Percentiles rank a stretch among this genome's conserved stretches.
Conservation (phyloP, 2,113 vertebrate species). For the Sylvia atricapilla region DNA sequence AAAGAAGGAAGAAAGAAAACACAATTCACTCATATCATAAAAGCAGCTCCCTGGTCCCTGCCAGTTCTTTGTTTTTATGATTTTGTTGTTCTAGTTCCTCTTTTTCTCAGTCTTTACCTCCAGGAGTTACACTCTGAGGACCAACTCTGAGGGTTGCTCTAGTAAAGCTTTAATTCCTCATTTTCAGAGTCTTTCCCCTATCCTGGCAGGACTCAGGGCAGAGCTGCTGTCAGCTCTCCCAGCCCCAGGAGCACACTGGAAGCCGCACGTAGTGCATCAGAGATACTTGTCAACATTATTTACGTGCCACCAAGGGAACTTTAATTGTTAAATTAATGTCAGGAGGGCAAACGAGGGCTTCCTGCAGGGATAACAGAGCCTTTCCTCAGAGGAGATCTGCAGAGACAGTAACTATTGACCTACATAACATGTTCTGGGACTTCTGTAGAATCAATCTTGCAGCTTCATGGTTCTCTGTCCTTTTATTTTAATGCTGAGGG, state of each 20-base stretch:
- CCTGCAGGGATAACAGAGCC: conserved; percentile 10
- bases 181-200: not conserved
- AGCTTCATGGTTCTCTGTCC: not conserved
- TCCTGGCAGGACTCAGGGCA: not conserved
- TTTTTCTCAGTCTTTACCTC: not conserved
- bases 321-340: conserved; percentile 6
- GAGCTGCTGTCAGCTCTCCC: not conserved
- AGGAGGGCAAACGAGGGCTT: conserved; percentile 23
- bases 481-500: not conserved
- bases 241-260: not conserved
- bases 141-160: too few relatives aligned
- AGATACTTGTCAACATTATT: not conserved
- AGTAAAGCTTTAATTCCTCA: not conserved
- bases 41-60: not conserved
- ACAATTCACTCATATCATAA: not conserved
- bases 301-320: conserved; percentile 12
- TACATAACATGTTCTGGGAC: conserved; percentile 50
- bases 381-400: conserved; percentile 4
- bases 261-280: not conserved
- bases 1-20: not conserved
- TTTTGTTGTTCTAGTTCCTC: not conserved
- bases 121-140: not conserved
- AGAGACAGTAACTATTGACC: conserved; percentile 49
- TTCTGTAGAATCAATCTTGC: conserved; percentile 15
- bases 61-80: not conserved